These are phyloP conservation scores for Neuroterus valhalla DNA, from an alignment of 1,140 invertebrate species.

Conservation along the genomic window DNA sequence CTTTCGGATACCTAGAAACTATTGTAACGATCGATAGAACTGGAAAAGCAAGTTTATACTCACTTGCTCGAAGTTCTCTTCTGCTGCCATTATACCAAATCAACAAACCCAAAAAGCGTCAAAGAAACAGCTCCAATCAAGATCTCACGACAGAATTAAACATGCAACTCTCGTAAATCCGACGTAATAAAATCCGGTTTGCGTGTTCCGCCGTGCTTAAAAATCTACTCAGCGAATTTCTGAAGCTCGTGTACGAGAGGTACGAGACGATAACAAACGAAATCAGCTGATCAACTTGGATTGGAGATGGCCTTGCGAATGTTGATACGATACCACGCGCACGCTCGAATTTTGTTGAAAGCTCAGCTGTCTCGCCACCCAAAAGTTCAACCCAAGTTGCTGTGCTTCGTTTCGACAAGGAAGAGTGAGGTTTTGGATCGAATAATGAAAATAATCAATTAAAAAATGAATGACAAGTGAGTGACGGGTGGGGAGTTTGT, in stretches of 20 bases:
- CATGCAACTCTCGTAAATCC: conserved; percentile 15
- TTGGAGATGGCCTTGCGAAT: conserved; percentile 12
- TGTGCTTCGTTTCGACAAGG: conserved; percentile 3
- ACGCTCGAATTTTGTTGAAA: conserved; percentile 3
- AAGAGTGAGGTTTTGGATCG: background rate
- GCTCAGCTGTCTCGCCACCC: background rate
- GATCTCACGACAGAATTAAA: conserved; percentile 27
- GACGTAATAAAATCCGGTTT: conserved; percentile 21
- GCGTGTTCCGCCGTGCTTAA: conserved; percentile 23
- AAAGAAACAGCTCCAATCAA: background rate
- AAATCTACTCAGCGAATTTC: conserved; percentile 8
- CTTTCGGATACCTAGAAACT: background rate
- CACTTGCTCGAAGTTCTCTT: conserved; percentile 62
- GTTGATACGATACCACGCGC: background rate
- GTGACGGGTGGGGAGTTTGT: background rate
- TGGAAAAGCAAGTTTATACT: conserved; percentile 1
- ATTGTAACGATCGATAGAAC: conserved; percentile 20
- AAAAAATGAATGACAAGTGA: background rate
- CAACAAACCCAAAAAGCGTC: background rate
- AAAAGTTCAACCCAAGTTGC: background rate
- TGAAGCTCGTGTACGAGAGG: conserved; percentile 33
- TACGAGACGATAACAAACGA: background rate
- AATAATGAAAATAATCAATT: background rate
- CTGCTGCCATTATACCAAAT: conserved; percentile 52
- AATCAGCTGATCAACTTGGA: conserved; percentile 1